These are phyloP conservation scores for Cremastinae sp. DNA, from an alignment of 2,888 invertebrate species.

Conservation along the genomic window DNA sequence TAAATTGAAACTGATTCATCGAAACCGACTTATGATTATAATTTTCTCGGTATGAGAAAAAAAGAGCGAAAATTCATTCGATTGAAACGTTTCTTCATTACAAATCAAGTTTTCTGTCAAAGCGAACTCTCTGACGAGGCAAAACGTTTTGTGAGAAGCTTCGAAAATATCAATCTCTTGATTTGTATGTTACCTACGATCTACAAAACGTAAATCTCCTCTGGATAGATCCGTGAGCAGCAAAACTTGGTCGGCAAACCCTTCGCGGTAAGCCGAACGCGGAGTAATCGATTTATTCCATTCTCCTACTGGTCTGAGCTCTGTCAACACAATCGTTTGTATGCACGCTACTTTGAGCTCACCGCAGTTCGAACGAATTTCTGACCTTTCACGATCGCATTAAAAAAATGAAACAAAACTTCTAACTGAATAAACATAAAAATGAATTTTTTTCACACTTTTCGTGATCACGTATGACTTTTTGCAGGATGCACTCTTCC, in stretches of 20 bases:
- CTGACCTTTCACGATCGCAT: background rate
- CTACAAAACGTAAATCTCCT: slow-evolving; percentile 29
- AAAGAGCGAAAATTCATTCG: too few species aligned
- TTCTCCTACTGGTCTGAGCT: slow-evolving; percentile 17
- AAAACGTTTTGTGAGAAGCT: background rate
- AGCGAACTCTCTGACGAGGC: background rate
- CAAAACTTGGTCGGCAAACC: slow-evolving; percentile 48
- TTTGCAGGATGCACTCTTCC: too few species aligned
- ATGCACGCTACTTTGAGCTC: slow-evolving; percentile 1
- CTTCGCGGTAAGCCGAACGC: slow-evolving; percentile 45
- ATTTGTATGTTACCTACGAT: background rate
- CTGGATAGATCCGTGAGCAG: slow-evolving; percentile 5
- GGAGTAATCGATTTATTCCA: slow-evolving; percentile 55
- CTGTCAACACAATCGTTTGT: slow-evolving; percentile 4
- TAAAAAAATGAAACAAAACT: too few species aligned
- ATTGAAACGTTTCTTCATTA: too few species aligned
- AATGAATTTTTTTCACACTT: too few species aligned
- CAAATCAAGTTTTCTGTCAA: too few species aligned
- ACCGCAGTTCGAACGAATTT: slow-evolving; percentile 12
- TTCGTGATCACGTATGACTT: too few species aligned
- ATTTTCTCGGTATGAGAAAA: too few species aligned
- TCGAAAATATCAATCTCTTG: background rate
- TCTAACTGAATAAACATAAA: too few species aligned
- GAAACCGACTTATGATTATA: too few species aligned
- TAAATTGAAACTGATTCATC: too few species aligned